These are phyloP conservation scores for Calliopsis andreniformis DNA, from an alignment of 1,140 invertebrate genomes.

Conservation along the genomic window DNA sequence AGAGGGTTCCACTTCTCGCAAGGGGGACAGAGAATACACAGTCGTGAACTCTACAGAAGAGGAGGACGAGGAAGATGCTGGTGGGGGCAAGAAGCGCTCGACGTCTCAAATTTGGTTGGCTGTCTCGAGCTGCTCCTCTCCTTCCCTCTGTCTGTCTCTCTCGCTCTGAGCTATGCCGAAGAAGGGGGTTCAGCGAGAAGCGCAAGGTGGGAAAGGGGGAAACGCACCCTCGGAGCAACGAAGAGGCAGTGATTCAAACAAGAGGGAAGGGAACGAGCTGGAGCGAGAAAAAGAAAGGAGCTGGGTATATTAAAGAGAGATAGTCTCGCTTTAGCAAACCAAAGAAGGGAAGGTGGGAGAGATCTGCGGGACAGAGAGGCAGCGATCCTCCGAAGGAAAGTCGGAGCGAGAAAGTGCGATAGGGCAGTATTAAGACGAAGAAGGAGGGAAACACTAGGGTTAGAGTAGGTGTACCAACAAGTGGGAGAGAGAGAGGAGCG, in stretches of 20 bases:
- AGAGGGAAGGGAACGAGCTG: slow-evolving; percentile 26
- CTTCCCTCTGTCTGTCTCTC: slow-evolving; percentile 13
- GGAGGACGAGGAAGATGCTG: slow-evolving; percentile 32
- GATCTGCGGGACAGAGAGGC: slow-evolving; percentile 5
- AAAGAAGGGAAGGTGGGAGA: slow-evolving; percentile 37
- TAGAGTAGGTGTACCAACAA: neutral
- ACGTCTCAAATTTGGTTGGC: slow-evolving; percentile 79
- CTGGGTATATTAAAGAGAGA: slow-evolving; percentile 25
- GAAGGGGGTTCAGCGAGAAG: slow-evolving; percentile 10
- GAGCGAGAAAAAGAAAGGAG: slow-evolving; percentile 11
- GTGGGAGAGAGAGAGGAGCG: slow-evolving; percentile 4
- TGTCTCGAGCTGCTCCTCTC: slow-evolving; percentile 66
- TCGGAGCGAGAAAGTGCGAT: slow-evolving; percentile 15
- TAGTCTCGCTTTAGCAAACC: slow-evolving; percentile 2
- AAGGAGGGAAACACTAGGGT: slow-evolving; percentile 39
- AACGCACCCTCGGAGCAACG: slow-evolving; percentile 14
- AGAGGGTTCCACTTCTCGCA: slow-evolving; percentile 6
- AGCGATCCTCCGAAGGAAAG: slow-evolving; percentile 16
- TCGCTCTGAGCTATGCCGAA: slow-evolving; percentile 1
- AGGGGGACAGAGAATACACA: slow-evolving; percentile 10
- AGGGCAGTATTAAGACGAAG: slow-evolving; percentile 29
- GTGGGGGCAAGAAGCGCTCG: slow-evolving; percentile 69
- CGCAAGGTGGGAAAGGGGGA: slow-evolving; percentile 34
- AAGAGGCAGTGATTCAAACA: slow-evolving; percentile 16
- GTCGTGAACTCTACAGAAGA: slow-evolving; percentile 34